phyloP scores from a whole-genome alignment of 2,797 vertebrate species.

The Xerus rutilus region DNA sequence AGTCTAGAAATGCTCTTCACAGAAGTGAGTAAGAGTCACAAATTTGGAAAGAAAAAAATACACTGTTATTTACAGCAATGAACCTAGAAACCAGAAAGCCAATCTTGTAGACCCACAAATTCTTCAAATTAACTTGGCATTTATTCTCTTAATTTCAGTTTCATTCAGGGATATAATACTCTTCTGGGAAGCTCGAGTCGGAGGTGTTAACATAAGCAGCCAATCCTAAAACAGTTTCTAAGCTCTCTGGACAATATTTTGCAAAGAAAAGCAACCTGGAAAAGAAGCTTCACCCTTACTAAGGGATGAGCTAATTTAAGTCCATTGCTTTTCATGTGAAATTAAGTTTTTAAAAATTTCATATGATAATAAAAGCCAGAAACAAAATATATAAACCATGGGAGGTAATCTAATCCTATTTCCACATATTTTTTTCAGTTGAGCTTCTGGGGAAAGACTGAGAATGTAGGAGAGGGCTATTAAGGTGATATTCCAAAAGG shows the following conservation, averaged over 20 bases:
- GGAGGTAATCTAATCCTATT: not conserved
- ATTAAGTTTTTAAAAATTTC: not conserved
- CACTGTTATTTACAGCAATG: not conserved
- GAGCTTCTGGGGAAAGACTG: not conserved
- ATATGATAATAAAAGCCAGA: not conserved
- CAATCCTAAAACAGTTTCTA: not conserved
- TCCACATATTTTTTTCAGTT: not conserved
- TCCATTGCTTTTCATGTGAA: not conserved
- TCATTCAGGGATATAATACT: not conserved
- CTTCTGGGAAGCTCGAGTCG: not conserved
- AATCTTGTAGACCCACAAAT: not conserved
- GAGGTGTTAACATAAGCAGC: not conserved
- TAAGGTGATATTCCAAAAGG: not conserved
- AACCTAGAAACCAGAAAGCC: not conserved
- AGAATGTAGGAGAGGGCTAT: not conserved
- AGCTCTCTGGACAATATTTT: not conserved
- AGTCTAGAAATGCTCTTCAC: not conserved
- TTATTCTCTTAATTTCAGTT: not conserved
- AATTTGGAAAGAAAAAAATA: not conserved
- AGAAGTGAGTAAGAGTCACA: not conserved
- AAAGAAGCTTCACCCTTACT: not conserved
- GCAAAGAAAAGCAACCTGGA: not conserved
- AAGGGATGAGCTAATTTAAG: not conserved
- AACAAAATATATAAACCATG: not conserved
- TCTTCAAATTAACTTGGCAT: not conserved